These are phyloP conservation scores for Spatulosminthurus flaviceps DNA, from an alignment of 2,888 invertebrate species.

Conservation along the genomic window DNA sequence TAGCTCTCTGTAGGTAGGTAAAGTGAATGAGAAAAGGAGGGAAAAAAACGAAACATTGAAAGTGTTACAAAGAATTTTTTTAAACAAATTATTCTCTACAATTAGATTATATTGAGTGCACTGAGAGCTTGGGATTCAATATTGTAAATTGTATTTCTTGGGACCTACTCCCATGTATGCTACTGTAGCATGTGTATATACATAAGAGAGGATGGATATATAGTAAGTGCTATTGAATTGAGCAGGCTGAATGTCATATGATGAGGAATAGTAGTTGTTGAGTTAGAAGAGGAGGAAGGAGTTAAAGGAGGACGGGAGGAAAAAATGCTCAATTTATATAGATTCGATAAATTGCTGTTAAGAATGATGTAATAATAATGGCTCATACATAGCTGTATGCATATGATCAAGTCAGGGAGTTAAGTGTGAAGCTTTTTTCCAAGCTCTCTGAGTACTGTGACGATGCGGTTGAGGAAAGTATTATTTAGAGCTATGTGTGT, in stretches of 20 bases:
- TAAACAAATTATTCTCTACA: conserved; percentile 11
- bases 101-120: conserved; percentile 30
- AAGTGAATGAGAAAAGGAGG: background rate
- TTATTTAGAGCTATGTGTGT: background rate
- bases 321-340: conserved; percentile 18
- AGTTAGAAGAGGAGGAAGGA: background rate
- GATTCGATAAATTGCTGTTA: conserved; percentile 18
- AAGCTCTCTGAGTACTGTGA: conserved; percentile 13
- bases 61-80: background rate
- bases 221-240: background rate
- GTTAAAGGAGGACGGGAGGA: background rate
- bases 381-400: background rate
- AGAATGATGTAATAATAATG: background rate
- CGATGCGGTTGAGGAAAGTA: conserved; percentile 12
- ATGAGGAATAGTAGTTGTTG: background rate
- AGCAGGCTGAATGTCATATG: background rate
- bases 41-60: background rate
- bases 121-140: conserved; percentile 16
- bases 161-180: background rate
- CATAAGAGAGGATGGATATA: background rate
- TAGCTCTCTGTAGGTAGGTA: background rate
- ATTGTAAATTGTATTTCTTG: background rate
- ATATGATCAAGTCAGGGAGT: background rate
- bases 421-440: background rate
- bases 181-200: no score